These are phyloP conservation scores for Silurus aristotelis DNA, from an alignment of 2,797 vertebrate genomes.

Conservation along the genomic window DNA sequence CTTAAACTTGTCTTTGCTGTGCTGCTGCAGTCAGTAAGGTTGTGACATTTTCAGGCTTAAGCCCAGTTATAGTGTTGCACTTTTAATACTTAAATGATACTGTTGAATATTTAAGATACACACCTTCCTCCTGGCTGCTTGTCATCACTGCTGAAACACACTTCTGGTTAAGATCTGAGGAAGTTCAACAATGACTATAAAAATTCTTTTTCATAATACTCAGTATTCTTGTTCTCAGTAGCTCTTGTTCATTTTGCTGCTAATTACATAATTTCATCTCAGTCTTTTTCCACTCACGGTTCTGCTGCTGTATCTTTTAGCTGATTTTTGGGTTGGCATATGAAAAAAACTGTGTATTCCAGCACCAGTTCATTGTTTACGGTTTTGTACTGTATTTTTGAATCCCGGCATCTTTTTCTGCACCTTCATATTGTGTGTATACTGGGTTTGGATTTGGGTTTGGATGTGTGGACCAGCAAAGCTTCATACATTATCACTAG, in stretches of 20 bases:
- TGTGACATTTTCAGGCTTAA: neutral
- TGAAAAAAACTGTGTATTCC: neutral
- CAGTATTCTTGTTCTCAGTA: neutral
- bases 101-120: neutral
- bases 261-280: neutral
- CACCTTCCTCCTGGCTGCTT: neutral
- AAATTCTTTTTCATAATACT: too few species aligned
- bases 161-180: neutral
- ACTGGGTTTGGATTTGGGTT: neutral
- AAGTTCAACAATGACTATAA: neutral
- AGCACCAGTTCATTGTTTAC: neutral
- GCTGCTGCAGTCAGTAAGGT: neutral
- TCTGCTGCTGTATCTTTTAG: neutral
- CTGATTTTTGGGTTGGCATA: neutral
- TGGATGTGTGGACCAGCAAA: neutral
- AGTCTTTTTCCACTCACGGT: neutral
- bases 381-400: neutral
- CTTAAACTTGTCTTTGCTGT: neutral
- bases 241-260: neutral
- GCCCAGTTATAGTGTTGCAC: neutral
- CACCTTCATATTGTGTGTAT: neutral
- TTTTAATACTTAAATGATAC: neutral
- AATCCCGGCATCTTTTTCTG: neutral
- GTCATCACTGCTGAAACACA: too few species aligned
- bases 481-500: conserved; percentile 9